Conservation (phyloP, 1,140 invertebrate species). For the Papilio machaon region DNA sequence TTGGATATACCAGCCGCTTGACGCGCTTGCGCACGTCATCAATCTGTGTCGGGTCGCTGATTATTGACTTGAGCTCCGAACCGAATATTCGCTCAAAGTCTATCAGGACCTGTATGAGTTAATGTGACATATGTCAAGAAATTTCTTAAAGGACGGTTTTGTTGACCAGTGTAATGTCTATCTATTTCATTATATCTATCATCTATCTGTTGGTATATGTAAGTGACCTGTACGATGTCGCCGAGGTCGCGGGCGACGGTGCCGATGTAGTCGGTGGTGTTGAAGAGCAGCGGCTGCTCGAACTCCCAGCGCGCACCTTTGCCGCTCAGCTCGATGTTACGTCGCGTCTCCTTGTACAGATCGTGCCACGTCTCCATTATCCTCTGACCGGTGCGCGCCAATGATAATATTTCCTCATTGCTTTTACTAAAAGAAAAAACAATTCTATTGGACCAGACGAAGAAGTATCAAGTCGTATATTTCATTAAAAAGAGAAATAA, state of each 20-base stretch:
- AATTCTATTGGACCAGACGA: neutral
- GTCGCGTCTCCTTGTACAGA: slow-evolving; percentile 87
- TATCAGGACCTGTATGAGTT: slow-evolving; percentile 84
- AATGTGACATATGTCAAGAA: no score
- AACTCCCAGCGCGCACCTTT: slow-evolving; percentile 95
- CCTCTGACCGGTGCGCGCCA: slow-evolving; percentile 83
- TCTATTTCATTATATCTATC: no score
- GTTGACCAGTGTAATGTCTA: no score
- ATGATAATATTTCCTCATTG: slow-evolving; percentile 79
- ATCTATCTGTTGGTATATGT: no score
- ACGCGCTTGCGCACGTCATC: slow-evolving; percentile 90
- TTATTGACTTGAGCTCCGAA: slow-evolving; percentile 91
- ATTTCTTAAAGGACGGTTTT: no score
- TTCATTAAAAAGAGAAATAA: no score
- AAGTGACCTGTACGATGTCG: slow-evolving; percentile 86
- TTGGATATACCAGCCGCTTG: slow-evolving; percentile 87
- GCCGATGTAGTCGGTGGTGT: slow-evolving; percentile 91
- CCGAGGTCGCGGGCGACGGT: slow-evolving; percentile 90
- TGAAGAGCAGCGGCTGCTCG: slow-evolving; percentile 90
- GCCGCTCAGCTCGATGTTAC: slow-evolving; percentile 91
- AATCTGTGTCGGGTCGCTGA: slow-evolving; percentile 91
- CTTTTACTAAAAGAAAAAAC: slow-evolving; percentile 76
- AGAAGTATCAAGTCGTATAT: neutral
- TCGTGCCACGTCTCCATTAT: slow-evolving; percentile 91
- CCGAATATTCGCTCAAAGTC: slow-evolving; percentile 96